Evolutionary conservation across 2,888 invertebrate genomes (phyloP).

Genomic region (Drosophila nr. fundita): DNA sequence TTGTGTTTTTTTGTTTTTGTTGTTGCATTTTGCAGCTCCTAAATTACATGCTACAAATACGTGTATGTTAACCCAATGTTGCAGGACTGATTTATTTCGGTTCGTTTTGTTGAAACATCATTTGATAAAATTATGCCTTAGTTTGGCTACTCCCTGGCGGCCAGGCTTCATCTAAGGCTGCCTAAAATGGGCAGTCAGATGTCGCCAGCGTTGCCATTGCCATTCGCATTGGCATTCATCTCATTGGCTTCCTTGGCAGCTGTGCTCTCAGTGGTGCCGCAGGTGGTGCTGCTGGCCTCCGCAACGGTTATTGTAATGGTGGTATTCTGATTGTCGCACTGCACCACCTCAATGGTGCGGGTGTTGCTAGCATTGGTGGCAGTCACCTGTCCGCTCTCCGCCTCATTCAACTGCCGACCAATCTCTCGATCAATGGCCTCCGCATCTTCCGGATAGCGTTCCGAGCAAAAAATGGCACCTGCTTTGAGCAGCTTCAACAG

Average conservation of each 20-base stretch:
- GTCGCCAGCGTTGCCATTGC: constrained; percentile 64
- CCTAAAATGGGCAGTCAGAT: constrained; percentile 84
- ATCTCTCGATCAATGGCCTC: constrained; percentile 84
- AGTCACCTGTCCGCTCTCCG: constrained; percentile 59
- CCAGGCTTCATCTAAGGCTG: constrained; percentile 83
- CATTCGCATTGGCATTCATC: constrained; percentile 61
- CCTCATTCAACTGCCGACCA: constrained; percentile 81
- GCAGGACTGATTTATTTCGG: constrained; percentile 71
- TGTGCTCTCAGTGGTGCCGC: constrained; percentile 32
- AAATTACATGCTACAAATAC: constrained; percentile 70
- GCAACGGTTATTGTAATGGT: constrained; percentile 74
- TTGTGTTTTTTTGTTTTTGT: constrained; percentile 10
- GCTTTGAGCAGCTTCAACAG: constrained; percentile 89
- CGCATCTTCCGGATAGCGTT: constrained; percentile 84
- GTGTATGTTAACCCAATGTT: constrained; percentile 78
- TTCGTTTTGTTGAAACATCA: constrained; percentile 42
- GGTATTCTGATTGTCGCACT: constrained; percentile 76
- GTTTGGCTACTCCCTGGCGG: constrained; percentile 39
- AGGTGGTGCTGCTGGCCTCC: constrained; percentile 58
- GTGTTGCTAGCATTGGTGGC: constrained; percentile 57
- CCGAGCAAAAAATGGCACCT: constrained; percentile 84
- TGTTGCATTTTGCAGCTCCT: constrained; percentile 29
- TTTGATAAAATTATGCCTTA: constrained; percentile 49
- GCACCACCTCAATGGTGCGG: constrained; percentile 82
- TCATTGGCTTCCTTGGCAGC: constrained; percentile 46